Percentiles rank a stretch among this genome's conserved stretches.
phyloP scores from a whole-genome alignment of 2,113 vertebrate species.

The Tonatia bakeri region DNA sequence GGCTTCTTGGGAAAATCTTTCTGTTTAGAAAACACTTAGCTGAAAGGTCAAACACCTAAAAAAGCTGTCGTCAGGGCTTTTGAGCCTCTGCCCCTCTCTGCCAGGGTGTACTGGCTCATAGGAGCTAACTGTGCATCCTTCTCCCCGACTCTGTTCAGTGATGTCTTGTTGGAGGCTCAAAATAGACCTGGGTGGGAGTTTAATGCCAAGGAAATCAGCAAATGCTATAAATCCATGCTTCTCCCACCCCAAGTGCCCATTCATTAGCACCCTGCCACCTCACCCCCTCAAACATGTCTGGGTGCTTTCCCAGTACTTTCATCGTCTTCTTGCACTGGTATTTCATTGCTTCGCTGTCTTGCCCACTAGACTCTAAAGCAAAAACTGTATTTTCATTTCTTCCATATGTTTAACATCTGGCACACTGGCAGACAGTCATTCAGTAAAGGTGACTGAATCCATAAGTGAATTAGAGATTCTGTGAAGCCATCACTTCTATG shows the following conservation, averaged over 20 bases:
- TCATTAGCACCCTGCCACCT: neutral
- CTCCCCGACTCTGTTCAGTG: neutral
- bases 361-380: neutral
- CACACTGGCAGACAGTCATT: neutral
- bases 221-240: neutral
- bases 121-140: neutral
- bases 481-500: neutral
- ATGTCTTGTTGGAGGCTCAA: neutral
- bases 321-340: neutral
- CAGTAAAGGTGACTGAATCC: neutral
- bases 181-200: neutral
- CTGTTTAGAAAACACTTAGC: conserved; percentile 28
- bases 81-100: neutral
- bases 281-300: neutral
- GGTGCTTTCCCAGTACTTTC: neutral
- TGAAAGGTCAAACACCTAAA: neutral
- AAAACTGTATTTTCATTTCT: neutral
- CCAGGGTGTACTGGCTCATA: neutral
- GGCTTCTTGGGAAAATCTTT: neutral
- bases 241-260: neutral
- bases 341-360: neutral
- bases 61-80: neutral
- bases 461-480: neutral
- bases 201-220: neutral
- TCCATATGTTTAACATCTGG: neutral